Percentiles rank a stretch among this genome's conserved stretches.
Conservation (phyloP, 1,140 invertebrate species). For the Hormaphis cornu region DNA sequence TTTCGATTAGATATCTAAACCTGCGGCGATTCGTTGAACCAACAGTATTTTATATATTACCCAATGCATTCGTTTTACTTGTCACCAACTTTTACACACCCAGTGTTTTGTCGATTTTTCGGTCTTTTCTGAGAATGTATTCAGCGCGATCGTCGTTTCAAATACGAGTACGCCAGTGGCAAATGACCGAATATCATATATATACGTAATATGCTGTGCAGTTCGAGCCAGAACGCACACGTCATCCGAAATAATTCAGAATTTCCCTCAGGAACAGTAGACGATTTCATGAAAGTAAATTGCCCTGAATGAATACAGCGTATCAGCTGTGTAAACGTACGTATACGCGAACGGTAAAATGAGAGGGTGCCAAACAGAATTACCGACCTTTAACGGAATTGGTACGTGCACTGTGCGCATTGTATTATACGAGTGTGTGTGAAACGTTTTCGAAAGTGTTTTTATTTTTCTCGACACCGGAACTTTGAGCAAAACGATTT, state of each 20-base stretch:
- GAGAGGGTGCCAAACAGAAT: neutral
- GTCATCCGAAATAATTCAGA: conserved; percentile 2
- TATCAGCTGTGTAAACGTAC: too few species aligned
- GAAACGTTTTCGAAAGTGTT: too few species aligned
- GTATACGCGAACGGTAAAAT: neutral
- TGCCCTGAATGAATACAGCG: conserved; percentile 7
- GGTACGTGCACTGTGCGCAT: neutral
- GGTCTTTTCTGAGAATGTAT: too few species aligned
- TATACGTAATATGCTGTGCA: neutral
- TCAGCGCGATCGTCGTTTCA: too few species aligned
- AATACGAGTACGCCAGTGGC: neutral
- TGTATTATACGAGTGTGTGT: neutral
- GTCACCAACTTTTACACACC: too few species aligned
- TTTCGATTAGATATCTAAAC: too few species aligned
- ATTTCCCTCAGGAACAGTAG: conserved; percentile 28
- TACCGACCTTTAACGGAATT: conserved; percentile 23
- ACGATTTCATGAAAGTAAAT: conserved; percentile 28
- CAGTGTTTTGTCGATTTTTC: neutral
- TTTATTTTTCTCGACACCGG: neutral
- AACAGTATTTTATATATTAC: neutral
- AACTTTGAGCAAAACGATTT: neutral
- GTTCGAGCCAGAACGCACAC: neutral
- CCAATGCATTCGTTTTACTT: neutral
- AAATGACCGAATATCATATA: neutral
- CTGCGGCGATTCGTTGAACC: too few species aligned